These are phyloP conservation scores for Lamellibrachia luymesi DNA, from an alignment of 1,140 invertebrate species.

Conservation along the genomic window DNA sequence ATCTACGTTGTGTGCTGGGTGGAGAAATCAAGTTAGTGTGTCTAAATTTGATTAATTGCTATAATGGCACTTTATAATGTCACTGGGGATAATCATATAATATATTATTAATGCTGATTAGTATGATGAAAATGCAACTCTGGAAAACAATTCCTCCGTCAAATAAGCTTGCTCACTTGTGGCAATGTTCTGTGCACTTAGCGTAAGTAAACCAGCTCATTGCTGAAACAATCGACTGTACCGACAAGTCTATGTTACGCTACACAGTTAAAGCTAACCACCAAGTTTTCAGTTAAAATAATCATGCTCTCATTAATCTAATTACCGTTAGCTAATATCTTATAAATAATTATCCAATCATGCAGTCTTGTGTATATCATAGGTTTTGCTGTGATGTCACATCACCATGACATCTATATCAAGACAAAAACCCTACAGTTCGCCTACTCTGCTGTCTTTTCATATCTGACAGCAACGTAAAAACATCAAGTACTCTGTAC, in stretches of 20 bases:
- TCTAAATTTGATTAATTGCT: not conserved
- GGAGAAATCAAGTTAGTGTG: not conserved
- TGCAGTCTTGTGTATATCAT: not conserved
- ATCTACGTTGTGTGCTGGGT: not conserved
- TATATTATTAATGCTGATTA: not conserved
- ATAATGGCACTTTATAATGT: not conserved
- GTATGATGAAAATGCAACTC: not conserved
- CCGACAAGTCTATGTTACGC: not conserved
- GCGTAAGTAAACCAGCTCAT: not conserved
- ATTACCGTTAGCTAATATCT: not conserved
- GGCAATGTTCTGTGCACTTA: not conserved
- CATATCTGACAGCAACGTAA: not conserved
- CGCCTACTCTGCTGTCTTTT: not conserved
- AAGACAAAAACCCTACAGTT: not conserved
- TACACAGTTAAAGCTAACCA: not conserved
- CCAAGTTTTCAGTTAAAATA: not conserved
- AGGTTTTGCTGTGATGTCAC: not conserved
- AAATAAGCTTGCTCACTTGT: not conserved
- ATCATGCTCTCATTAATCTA: conserved; percentile 1
- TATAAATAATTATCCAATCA: not conserved
- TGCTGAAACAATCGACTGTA: not conserved
- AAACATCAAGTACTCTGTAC: not conserved
- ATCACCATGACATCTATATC: not conserved
- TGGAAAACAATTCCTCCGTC: not conserved
- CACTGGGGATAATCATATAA: not conserved